Conservation (phyloP, 2,113 vertebrate species). For the Myotis yumanensis region DNA sequence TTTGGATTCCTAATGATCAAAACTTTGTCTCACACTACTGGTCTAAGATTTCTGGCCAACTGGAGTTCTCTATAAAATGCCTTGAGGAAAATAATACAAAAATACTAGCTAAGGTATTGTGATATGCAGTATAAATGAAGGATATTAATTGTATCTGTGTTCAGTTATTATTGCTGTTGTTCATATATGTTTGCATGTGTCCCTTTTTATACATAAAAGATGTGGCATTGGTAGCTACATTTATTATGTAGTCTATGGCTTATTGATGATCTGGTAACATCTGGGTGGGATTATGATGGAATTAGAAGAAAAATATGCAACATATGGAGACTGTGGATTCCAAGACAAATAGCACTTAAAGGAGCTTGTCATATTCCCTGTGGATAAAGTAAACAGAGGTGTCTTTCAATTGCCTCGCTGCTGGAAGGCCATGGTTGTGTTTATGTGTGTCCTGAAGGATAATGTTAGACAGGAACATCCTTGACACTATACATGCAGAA, state of each 20-base stretch:
- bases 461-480: constrained; percentile 12
- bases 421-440: constrained; percentile 39
- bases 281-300: constrained; percentile 68
- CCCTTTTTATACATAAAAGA: constrained; percentile 24
- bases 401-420: constrained; percentile 9
- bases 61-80: neutral
- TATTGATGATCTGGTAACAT: constrained; percentile 60
- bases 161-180: neutral
- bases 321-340: constrained; percentile 58
- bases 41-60: neutral
- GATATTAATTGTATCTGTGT: neutral
- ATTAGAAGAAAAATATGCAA: constrained; percentile 61
- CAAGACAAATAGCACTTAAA: constrained; percentile 63
- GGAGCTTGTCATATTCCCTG: constrained; percentile 3
- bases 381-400: constrained; percentile 36
- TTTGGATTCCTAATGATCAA: neutral
- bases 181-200: neutral
- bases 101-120: neutral
- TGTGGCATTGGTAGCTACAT: constrained; percentile 14
- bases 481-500: neutral
- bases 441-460: constrained; percentile 38
- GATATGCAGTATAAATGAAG: neutral
- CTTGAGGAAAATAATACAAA: neutral
- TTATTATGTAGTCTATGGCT: constrained; percentile 44
- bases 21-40: neutral